phyloP scores from a whole-genome alignment of 2,113 vertebrate species.

The Accipiter cooperii region DNA sequence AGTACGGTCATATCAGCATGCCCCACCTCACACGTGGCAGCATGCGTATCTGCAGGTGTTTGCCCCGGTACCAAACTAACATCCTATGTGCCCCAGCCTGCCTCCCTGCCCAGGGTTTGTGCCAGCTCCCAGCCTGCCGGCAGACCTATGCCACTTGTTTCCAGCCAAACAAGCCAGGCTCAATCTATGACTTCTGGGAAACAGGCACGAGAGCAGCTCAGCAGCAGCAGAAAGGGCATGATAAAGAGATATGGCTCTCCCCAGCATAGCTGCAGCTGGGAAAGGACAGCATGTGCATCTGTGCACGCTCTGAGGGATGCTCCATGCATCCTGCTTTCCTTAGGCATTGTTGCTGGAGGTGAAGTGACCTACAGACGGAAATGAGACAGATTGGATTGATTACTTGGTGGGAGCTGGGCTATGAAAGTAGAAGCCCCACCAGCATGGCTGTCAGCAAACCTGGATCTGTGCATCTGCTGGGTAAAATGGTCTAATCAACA shows the following conservation, averaged over 20 bases:
- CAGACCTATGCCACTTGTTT: not conserved
- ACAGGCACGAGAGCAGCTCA: not conserved
- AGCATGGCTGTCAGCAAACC: not conserved
- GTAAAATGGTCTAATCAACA: not conserved
- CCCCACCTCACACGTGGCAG: fast-evolving
- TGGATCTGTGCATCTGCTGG: not conserved
- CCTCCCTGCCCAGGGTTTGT: not conserved
- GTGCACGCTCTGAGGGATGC: not conserved
- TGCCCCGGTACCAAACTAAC: not conserved
- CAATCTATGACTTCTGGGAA: not conserved
- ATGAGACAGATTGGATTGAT: not conserved
- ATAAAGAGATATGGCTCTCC: not conserved
- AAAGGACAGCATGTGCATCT: not conserved
- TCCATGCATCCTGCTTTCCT: not conserved
- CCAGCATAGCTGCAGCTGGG: not conserved
- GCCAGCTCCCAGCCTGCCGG: not conserved
- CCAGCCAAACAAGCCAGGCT: not conserved
- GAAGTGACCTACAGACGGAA: not conserved
- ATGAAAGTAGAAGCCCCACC: not conserved
- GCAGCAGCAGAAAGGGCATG: not conserved
- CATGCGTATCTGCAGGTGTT: not conserved
- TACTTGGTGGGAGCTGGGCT: not conserved
- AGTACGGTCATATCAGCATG: fast-evolving
- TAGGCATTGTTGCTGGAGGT: not conserved
- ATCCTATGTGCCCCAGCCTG: not conserved